Percentiles rank a stretch among this genome's conserved stretches.
Conservation (phyloP, 2,113 vertebrate genomes). For the Otocyon megalotis region DNA sequence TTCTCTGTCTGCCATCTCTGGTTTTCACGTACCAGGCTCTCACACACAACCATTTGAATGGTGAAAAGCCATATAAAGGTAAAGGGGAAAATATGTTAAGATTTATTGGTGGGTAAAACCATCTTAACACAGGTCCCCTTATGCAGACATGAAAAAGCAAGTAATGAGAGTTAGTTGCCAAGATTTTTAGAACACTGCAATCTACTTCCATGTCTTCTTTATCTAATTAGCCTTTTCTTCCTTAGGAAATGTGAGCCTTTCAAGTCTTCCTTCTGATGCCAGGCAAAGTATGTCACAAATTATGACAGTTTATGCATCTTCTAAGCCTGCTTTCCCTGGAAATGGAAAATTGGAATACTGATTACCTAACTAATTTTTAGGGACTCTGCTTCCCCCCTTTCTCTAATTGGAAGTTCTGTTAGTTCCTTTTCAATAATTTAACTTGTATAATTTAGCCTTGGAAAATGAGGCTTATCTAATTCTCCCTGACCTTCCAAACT, state of each 20-base stretch:
- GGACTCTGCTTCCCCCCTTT: background rate
- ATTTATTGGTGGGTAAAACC: background rate
- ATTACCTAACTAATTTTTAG: background rate
- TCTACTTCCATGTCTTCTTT: background rate
- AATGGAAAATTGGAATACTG: background rate
- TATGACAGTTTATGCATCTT: background rate
- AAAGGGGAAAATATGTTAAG: background rate
- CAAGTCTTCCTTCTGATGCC: background rate
- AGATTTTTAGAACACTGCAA: background rate
- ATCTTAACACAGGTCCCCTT: background rate
- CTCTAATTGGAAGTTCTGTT: background rate
- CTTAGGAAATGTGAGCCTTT: background rate
- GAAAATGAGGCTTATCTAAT: conserved; percentile 31
- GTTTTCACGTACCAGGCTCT: background rate
- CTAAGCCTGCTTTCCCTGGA: background rate
- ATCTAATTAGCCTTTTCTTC: conserved; percentile 47
- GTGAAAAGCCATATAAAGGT: background rate
- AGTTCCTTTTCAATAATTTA: background rate
- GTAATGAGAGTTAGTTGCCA: background rate
- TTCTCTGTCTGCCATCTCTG: background rate
- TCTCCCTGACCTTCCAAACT: background rate
- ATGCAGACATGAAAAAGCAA: background rate
- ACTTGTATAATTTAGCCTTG: conserved; percentile 35
- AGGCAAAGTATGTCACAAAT: conserved; percentile 28
- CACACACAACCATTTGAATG: background rate